Conservation (phyloP, 2,113 vertebrate species). For the Eptesicus fuscus region DNA sequence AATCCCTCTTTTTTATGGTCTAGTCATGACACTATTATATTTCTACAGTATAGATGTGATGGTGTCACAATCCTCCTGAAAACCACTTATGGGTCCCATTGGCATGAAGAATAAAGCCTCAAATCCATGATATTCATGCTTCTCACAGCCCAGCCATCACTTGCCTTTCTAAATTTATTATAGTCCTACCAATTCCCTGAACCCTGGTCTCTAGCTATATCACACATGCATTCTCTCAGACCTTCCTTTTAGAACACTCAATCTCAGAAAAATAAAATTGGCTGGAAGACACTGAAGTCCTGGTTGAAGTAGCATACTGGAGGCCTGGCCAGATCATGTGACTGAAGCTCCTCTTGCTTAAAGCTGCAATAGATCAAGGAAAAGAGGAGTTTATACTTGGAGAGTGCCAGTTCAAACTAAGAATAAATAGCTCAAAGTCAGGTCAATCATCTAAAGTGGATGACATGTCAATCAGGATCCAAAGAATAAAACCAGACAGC, state of each 20-base stretch:
- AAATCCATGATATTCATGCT: neutral
- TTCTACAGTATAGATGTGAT: neutral
- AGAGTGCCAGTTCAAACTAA: neutral
- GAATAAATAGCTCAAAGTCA: neutral
- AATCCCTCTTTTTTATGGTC: neutral
- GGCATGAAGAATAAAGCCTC: conserved; percentile 2
- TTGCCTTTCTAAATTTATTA: neutral
- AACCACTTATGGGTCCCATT: neutral
- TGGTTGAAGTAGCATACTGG: neutral
- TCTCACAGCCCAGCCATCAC: neutral
- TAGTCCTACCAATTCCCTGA: neutral
- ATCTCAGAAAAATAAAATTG: conserved; percentile 21
- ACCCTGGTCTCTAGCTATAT: neutral
- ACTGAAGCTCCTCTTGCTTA: neutral
- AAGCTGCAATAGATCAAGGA: neutral
- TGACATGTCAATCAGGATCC: neutral
- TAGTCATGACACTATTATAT: neutral
- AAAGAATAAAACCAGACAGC: conserved; percentile 26
- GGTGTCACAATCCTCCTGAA: neutral
- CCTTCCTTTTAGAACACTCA: neutral
- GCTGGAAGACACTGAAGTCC: neutral
- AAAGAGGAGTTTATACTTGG: neutral
- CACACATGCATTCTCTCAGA: neutral
- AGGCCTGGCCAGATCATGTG: neutral
- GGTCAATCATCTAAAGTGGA: neutral